These are phyloP conservation scores for Coptodon rendalli DNA, from an alignment of 2,113 vertebrate species.

Conservation along the genomic window DNA sequence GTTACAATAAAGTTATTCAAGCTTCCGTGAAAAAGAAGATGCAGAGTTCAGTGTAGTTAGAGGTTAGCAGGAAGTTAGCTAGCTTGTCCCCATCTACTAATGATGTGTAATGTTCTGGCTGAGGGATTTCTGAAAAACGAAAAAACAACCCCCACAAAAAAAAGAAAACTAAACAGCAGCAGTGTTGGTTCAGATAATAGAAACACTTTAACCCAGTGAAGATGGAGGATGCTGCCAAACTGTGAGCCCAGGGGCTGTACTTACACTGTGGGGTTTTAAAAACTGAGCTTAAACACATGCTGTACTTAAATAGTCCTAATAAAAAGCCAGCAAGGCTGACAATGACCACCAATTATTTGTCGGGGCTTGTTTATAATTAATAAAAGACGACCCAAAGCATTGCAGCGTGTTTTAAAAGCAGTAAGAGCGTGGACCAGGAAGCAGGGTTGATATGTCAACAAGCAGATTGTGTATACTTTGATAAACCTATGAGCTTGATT, in stretches of 20 bases:
- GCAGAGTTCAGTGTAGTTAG: rapidly evolving
- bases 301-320: not conserved
- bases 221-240: rapidly evolving
- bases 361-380: not conserved
- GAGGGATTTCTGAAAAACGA: too few relatives aligned
- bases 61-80: not conserved
- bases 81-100: not conserved
- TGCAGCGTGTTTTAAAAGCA: rapidly evolving
- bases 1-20: not conserved
- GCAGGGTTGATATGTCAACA: not conserved
- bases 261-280: not conserved
- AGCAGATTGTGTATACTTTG: rapidly evolving
- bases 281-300: rapidly evolving
- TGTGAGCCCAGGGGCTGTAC: rapidly evolving
- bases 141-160: not conserved
- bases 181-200: not conserved
- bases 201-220: not conserved
- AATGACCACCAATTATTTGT: not conserved
- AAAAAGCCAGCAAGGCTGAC: not conserved
- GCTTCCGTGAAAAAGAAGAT: not conserved
- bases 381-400: not conserved
- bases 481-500: not conserved
- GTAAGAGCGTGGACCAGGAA: not conserved
- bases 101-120: not conserved
- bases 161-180: not conserved